Evolutionary conservation across 2,888 invertebrate species (phyloP), one percentile per base, ranked within the genome.

Genomic region (Dysmachus trigonus): DNA sequence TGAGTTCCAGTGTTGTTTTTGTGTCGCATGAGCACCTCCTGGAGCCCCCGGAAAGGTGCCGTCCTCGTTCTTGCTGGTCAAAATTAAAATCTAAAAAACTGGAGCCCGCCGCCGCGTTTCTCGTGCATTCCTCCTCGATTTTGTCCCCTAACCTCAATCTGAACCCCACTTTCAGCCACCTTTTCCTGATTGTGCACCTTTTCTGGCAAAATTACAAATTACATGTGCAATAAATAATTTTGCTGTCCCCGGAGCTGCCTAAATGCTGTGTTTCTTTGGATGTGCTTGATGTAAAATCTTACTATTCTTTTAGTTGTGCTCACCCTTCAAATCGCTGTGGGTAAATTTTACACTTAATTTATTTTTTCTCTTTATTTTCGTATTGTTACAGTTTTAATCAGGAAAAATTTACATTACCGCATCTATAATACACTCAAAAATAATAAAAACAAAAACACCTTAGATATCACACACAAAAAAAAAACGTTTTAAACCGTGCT

Each of bases 221-320:
- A 30, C 47, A 81, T 53, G 53, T 81, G 53, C 35, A 81, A 81
- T 53, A 0, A 81, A 81, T 53, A 0, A 53, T 62, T 38, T 81
- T 81, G 53, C 41, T 51, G 18, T 47, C 18, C 47, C n/a, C 10
- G 30, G 33, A 81, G 30, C 15, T 27, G 33, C 53, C 53, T 81
- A 51, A 41, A 18, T 53, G 53, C 81, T 53, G 62, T 33, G 81
- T 53, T 33, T 81, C n/a, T 81, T 62, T 81, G n/a, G 51, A 62
- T 81, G 85, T 85, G 85, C 85, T 85, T 85, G 73, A 41, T 53
- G 81, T 62, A 51, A n/a, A n/a, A 81, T 27, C 53, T 81, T 81
- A 18, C 62, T 62, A 31, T 18, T 33, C 13, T 62, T 81, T 53
- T 81, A 81, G 53, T 81, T 81, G 62, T 62, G 81, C 30, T 6